Evolutionary conservation across 2,113 vertebrate species (phyloP).

Genomic region (Peromyscus polionotus): DNA sequence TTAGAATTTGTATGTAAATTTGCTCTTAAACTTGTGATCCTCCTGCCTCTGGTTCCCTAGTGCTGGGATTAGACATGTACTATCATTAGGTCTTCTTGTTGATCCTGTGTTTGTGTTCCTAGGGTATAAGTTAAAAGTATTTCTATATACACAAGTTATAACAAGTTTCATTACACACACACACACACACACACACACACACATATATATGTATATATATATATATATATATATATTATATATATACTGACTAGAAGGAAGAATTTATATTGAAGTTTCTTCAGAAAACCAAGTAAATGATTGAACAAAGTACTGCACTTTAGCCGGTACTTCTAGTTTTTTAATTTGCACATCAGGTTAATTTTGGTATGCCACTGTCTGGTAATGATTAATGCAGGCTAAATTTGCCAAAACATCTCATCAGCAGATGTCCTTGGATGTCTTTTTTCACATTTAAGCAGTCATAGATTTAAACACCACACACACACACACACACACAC

Average conservation of each 20-base stretch:
- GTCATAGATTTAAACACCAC: neutral
- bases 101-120: neutral
- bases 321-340: conserved; percentile 66
- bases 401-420: conserved; percentile 70
- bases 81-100: conserved; percentile 41
- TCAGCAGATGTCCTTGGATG: conserved; percentile 54
- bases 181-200: neutral
- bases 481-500: neutral
- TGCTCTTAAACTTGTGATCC: neutral
- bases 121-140: conserved; percentile 44
- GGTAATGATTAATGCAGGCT: conserved; percentile 73
- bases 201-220: neutral
- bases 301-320: conserved; percentile 71
- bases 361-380: conserved; percentile 76
- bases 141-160: neutral
- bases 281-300: conserved; percentile 71
- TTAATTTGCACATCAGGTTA: conserved; percentile 68
- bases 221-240: neutral
- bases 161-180: neutral
- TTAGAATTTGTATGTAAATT: neutral
- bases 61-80: neutral
- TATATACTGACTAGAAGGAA: neutral
- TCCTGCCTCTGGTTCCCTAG: neutral
- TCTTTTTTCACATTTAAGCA: conserved; percentile 61
- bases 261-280: conserved; percentile 60